Base-by-base conservation (phyloP, 1,140 invertebrate genomes). In the Bombus confusus region DNA sequence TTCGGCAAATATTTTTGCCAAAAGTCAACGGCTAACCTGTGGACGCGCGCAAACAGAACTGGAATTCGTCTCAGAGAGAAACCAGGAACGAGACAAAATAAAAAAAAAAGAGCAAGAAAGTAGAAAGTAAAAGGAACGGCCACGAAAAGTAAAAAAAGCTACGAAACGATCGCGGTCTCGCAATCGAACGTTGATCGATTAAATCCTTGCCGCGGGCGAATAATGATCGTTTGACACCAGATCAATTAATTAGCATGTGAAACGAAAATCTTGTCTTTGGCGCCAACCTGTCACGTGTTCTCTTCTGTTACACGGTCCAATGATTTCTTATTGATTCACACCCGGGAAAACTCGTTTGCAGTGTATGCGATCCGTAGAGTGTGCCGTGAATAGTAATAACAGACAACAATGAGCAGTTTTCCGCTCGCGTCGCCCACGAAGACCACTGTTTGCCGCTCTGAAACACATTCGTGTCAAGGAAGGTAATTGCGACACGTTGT, bases 301-400 rank as follows among this genome's bases (percentile, higher is more conserved):
- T 31, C 22, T 79, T 62, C 41, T 68, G 78, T 81, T 59, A 75
- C 79, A 85, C 79, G 84, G 71, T 85, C 37, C 84, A 71, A 85
- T 85, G 84, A 80, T 85, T 85, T 85, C 84, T 85, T 81, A 85
- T 85, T 75, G 84, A 80, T 85, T 80, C 84, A 68, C 79, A 72
- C 78, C 64, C 59, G 72, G 41, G 71, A 69, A 78, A 85, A 81
- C 84, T 81, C 79, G 84, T 85, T 85, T 72, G 76, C 15, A 34
- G 64, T 62, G 28, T 85, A 75, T 74, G 59, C 73, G 78, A 85
- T 85, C 76, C 43, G 47, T 72, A 25, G 52, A n/a, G 68, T 81
- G 69, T 57, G 78, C 79, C 31, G 84, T 75, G 84, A 85, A 81
- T 85, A 85, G 68, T 85, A 85, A 80, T 64, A 39, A 28, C 22